Evolutionary conservation across 2,888 invertebrate species (phyloP), one percentile per base, ranked within the genome.

Genomic region (Sphaerophoria taeniata): DNA sequence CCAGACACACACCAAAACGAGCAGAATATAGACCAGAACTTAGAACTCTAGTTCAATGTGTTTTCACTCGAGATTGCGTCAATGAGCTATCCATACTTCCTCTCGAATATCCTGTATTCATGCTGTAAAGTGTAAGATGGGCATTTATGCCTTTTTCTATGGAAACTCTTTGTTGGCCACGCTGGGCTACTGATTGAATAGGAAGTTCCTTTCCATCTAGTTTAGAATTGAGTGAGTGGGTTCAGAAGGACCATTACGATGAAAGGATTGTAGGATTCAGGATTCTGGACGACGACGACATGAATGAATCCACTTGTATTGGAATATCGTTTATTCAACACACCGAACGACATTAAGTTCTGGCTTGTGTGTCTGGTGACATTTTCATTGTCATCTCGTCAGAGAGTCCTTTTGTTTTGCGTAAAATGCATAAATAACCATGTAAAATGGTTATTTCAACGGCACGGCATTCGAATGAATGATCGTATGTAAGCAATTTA

Each of bases 101-200:
- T 55, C 49, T 43, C 55, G 24, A 53, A 45, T 60, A 16, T 60
- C 36, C 36, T 12, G 58, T 12, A 14, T n/a, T 49, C 39, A 24
- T 24, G 24, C 24, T 16, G 56, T 47, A 65, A 69, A 39, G 43
- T 43, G 12, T 58, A 49, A 45, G 60, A 60, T 45, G 43, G 60
- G 61, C 60, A 77, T 71, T 49, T 63, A 65, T 56, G 72, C 39
- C 56, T 6, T 43, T 63, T 53, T 77, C 56, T 36, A 51, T 53
- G 73, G 65, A 49, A 53, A 78, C 43, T 49, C 16, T 43, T 65
- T 47, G 31, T 51, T 53, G 51, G 16, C 36, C 60, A 53, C 33
- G 43, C 11, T 58, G 11, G 16, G 16, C 5, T 73, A 53, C 73
- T 60, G 73, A n/a, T n/a, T n/a, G n/a, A n/a, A n/a, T n/a, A n/a